phyloP scores from a whole-genome alignment of 2,113 vertebrate species.

The Lathamus discolor region DNA sequence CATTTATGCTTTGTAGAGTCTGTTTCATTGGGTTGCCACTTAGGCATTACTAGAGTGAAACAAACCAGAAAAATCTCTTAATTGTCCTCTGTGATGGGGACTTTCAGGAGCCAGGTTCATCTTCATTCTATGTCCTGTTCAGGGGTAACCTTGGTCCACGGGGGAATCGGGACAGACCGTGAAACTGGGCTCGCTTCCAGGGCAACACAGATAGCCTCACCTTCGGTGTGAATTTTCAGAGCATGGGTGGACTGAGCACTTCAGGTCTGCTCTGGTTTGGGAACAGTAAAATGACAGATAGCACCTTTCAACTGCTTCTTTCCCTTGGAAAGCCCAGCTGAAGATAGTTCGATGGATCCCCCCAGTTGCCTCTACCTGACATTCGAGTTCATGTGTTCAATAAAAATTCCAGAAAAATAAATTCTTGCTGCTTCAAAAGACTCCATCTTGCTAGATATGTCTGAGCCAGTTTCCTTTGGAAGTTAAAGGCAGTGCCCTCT shows the following conservation, averaged over 20 bases:
- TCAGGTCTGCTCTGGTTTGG: neutral
- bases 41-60: neutral
- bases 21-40: neutral
- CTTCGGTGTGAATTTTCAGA: neutral
- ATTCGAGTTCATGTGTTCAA: neutral
- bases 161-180: neutral
- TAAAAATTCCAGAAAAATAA: neutral
- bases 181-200: neutral
- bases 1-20: neutral
- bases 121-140: neutral
- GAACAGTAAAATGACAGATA: neutral
- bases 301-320: neutral
- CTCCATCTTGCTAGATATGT: neutral
- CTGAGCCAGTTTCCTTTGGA: neutral
- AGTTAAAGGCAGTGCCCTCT: neutral
- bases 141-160: neutral
- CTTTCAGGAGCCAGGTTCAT: neutral
- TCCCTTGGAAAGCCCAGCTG: neutral
- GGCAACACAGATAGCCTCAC: neutral
- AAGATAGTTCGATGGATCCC: neutral
- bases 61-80: neutral
- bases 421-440: neutral
- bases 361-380: neutral
- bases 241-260: neutral
- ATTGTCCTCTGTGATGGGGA: neutral